phyloP scores from a whole-genome alignment of 2,797 vertebrate species.

The Basileuterus tristriatus region DNA sequence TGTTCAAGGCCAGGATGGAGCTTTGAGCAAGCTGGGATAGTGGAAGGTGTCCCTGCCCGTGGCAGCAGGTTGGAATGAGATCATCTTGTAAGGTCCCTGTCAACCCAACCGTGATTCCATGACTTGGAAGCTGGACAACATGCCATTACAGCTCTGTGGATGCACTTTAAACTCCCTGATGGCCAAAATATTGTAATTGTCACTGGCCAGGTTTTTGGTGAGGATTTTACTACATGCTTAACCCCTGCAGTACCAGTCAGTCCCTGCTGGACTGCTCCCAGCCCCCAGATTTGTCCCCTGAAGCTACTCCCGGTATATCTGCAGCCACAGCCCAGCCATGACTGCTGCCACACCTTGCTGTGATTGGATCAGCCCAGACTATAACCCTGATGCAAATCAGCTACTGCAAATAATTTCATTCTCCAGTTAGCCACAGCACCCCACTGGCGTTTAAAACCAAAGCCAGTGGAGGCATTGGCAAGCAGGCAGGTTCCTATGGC shows the following conservation, averaged over 20 bases:
- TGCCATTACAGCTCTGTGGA: neutral
- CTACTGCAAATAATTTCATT: neutral
- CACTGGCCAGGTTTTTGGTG: neutral
- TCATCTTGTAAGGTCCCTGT: neutral
- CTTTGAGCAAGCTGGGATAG: neutral
- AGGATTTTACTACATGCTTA: neutral
- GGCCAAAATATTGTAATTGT: neutral
- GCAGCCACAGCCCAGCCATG: neutral
- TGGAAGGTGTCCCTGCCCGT: neutral
- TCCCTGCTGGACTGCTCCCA: neutral
- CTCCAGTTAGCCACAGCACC: neutral
- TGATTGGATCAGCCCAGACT: neutral
- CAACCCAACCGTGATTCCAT: neutral
- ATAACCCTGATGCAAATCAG: neutral
- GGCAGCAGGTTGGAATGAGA: neutral
- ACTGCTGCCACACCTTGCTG: neutral
- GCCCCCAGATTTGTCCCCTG: neutral
- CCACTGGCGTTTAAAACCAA: neutral
- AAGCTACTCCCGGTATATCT: neutral
- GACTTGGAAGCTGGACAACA: neutral
- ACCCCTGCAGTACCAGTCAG: neutral
- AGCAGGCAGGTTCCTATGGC: neutral
- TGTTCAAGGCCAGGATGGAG: neutral
- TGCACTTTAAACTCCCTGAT: neutral
- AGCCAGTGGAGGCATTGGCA: neutral